Evolutionary conservation across 2,888 invertebrate genomes (phyloP), one percentile per base, ranked within the genome.

Genomic region (Agrotis puta): DNA sequence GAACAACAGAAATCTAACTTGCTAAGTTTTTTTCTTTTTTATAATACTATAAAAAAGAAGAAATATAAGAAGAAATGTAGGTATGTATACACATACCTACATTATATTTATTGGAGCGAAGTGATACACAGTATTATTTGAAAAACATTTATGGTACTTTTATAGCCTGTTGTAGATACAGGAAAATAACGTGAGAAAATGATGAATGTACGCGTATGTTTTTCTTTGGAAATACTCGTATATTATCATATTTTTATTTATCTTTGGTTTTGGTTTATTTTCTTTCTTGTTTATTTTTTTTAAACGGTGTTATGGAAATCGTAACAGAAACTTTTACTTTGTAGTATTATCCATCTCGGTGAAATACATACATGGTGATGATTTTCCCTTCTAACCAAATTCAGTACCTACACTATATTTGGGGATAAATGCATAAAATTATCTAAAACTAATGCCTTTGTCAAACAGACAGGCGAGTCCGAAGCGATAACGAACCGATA

Each of bases 51-150:
- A n/a, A n/a, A n/a, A n/a, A n/a, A n/a, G n/a, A n/a, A n/a, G n/a
- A n/a, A n/a, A n/a, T n/a, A n/a, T n/a, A n/a, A n/a, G n/a, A n/a
- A n/a, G n/a, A n/a, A n/a, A n/a, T n/a, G n/a, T n/a, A n/a, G n/a
- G n/a, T n/a, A n/a, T n/a, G 16, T 18, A 57, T 50, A 39, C 56
- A 47, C 3, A 58, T 2, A 27, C 2, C 0, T 33, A 51, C 13
- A 16, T 7, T 50, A 20, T 54, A 64, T 72, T 33, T 59, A 73
- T 72, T n/a, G 20, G 0, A 2, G 0, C 14, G 3, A n/a, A 50
- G 3, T 79, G 74, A 79, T 65, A 53, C 65, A 76, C 27, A 51
- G 33, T 57, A 51, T 61, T 64, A 79, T 72, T 76, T 53, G 61
- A 47, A 64, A 39, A 61, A 61, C 39, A 61, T 78, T 69, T 64